Evolutionary conservation across 2,113 vertebrate genomes (phyloP).

Genomic region (Lophotis ruficrista): DNA sequence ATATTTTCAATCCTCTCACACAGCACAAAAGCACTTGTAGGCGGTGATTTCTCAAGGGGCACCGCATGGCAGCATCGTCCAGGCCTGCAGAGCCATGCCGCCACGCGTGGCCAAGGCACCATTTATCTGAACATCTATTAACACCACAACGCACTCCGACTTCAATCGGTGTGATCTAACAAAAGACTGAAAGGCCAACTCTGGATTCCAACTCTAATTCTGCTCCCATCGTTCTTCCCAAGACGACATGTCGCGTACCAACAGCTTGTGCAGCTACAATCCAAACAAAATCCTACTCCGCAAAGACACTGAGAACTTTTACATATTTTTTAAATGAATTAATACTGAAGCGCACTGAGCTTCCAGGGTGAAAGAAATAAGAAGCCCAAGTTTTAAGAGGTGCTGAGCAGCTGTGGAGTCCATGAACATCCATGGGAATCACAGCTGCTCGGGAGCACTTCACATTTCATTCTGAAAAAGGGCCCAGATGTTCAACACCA

Average conservation of each 20-base stretch:
- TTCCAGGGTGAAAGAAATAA: neutral
- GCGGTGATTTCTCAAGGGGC: neutral
- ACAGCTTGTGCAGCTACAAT: neutral
- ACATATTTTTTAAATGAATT: neutral
- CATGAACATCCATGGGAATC: neutral
- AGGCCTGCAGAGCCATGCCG: neutral
- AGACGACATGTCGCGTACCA: accelerated
- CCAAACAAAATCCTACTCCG: neutral
- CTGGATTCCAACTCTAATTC: neutral
- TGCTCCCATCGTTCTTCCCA: neutral
- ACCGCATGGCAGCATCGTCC: neutral
- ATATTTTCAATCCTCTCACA: neutral
- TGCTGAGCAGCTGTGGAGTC: neutral
- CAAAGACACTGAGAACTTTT: neutral
- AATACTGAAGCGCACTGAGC: neutral
- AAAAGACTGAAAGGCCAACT: too few species aligned
- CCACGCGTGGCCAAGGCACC: neutral
- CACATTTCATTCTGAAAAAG: neutral
- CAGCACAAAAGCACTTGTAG: neutral
- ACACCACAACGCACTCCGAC: neutral
- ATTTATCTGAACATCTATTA: neutral
- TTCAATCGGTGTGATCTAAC: accelerated
- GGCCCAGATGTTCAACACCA: neutral
- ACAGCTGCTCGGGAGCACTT: neutral
- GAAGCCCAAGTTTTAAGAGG: neutral